Percentiles rank a stretch among this genome's conserved stretches.
Evolutionary conservation across 2,888 invertebrate genomes (phyloP).

Genomic region (Melanchra persicariae): DNA sequence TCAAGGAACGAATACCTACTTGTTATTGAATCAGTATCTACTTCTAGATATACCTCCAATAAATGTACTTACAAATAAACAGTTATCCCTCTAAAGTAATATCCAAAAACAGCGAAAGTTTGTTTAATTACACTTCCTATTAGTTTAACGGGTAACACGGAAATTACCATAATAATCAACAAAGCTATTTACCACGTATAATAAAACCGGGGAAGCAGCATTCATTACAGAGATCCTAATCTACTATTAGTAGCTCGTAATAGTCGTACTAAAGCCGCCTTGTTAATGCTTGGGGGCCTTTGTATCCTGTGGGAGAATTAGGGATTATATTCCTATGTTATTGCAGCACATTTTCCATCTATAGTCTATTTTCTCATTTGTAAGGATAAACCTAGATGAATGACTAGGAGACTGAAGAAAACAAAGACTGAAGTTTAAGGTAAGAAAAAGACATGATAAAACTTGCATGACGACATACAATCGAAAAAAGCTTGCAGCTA

Average conservation of each 20-base stretch:
- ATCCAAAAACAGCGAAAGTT: background rate
- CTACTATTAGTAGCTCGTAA: slow-evolving; percentile 52
- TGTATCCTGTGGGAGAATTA: slow-evolving; percentile 22
- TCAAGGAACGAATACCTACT: too few relatives aligned
- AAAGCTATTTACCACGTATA: slow-evolving; percentile 33
- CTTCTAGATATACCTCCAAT: too few relatives aligned
- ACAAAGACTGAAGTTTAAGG: background rate
- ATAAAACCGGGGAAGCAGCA: slow-evolving; percentile 36
- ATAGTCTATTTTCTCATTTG: too few relatives aligned
- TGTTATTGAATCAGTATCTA: too few relatives aligned
- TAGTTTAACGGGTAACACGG: slow-evolving; percentile 31
- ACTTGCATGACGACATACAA: too few relatives aligned
- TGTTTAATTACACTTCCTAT: slow-evolving; percentile 3
- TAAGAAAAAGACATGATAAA: background rate
- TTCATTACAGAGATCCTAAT: slow-evolving; percentile 61
- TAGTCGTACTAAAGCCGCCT: slow-evolving; percentile 33
- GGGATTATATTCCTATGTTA: slow-evolving; percentile 16
- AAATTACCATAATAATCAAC: slow-evolving; percentile 51
- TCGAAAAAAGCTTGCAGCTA: background rate
- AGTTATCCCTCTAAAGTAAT: background rate
- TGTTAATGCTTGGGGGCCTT: slow-evolving; percentile 40
- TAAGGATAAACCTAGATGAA: background rate
- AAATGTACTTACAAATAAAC: too few relatives aligned
- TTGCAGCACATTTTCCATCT: background rate
- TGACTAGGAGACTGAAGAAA: background rate